Conservation (phyloP, 2,113 vertebrate species). For the Daphoenositta chrysoptera region DNA sequence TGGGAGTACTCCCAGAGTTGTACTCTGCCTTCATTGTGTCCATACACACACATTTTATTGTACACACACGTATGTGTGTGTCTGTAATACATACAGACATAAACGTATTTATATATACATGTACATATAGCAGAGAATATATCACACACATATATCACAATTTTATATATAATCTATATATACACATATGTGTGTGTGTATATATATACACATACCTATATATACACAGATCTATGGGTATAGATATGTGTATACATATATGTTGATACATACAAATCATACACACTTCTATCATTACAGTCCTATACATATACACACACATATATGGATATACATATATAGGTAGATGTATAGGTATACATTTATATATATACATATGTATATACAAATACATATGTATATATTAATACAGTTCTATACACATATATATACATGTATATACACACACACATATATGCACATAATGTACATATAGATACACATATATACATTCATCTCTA, state of each 20-base stretch:
- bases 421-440: too few species aligned
- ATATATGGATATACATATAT: too few species aligned
- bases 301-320: neutral
- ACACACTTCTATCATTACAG: neutral
- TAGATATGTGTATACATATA: too few species aligned
- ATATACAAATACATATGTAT: too few species aligned
- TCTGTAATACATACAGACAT: fast-evolving
- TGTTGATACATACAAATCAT: too few species aligned
- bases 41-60: neutral
- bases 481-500: too few species aligned
- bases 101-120: fast-evolving
- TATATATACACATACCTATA: neutral
- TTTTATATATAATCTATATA: neutral
- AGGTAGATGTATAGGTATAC: neutral
- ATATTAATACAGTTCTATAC: too few species aligned
- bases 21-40: fast-evolving
- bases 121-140: neutral
- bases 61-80: fast-evolving
- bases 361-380: too few species aligned
- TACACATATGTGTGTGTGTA: too few species aligned
- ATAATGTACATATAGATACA: too few species aligned
- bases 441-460: too few species aligned
- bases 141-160: neutral
- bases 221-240: too few species aligned
- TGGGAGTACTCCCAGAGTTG: neutral